Base-by-base conservation (phyloP, 23 tunicate species). In the Corella eumyota region DNA sequence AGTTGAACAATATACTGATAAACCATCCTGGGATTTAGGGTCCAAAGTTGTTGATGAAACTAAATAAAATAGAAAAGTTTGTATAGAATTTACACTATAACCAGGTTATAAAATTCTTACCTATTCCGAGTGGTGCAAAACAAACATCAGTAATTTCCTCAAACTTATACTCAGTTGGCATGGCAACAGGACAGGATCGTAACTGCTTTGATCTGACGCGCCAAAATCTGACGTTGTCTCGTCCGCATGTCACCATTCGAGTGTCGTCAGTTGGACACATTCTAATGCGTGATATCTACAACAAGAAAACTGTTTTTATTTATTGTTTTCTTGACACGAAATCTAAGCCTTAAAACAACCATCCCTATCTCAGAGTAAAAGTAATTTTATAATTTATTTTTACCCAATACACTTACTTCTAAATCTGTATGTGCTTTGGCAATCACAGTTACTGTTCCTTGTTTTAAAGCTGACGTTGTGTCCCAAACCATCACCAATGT, bases 171-270 rank as follows among this genome's bases (percentile, higher is more conserved):
- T 78, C 78, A 19, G 78, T 56, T 1, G 88, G 74, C 30, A 73
- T 28, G 47, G 69, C 68, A 50, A 82, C 81, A 2, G 96, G 88
- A 62, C 96, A 88, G 6, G 96, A 88, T 28, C 96, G 66, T 38
- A 88, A 77, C 31, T 88, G 96, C 34, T 75, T 83, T 40, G 96
- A 78, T 13, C 83, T 62, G 32, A 88, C 88, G 35, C 90, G 36
- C 96, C 96, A 88, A 40, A 88, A 88, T 47, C 87, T 60, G 61
- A 88, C 62, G 79, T 79, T 88, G 38, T 88, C 96, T 25, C 76
- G 50, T 0, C 88, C 87, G 47, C 96, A 88, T 21, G 88, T 71
- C 22, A 78, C 88, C 65, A 88, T 65, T 30, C 96, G 81, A 29
- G 83, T 72, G 65, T 88, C 96, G 50, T 88, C 83, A 40, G 67